Conservation (phyloP, 2,797 vertebrate genomes). For the Pteronotus mesoamericanus region DNA sequence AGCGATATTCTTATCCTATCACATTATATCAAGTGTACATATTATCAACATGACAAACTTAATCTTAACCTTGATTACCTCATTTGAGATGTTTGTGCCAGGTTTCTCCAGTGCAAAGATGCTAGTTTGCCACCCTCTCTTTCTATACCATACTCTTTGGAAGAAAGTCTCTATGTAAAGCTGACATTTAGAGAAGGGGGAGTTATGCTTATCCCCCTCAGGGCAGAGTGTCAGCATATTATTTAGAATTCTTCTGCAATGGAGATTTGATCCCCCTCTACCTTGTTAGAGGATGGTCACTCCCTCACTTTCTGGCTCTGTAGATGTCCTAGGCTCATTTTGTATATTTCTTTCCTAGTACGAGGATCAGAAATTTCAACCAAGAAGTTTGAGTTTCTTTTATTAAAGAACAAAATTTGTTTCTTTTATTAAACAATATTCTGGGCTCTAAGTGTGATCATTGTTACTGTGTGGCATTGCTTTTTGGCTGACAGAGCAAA, state of each 20-base stretch:
- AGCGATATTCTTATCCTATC: neutral
- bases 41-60: neutral
- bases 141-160: neutral
- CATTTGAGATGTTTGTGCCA: neutral
- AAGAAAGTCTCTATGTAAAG: neutral
- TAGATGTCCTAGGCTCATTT: neutral
- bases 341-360: neutral
- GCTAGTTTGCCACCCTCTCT: neutral
- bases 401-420: neutral
- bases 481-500: neutral
- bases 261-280: neutral
- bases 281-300: neutral
- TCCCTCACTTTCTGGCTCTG: neutral
- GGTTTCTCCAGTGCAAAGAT: neutral
- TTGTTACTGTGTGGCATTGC: neutral
- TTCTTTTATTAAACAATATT: neutral
- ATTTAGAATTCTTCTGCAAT: neutral
- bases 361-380: neutral
- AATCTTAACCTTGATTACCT: neutral
- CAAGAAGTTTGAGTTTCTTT: neutral
- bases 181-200: neutral
- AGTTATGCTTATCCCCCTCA: neutral
- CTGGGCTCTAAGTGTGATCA: neutral
- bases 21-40: neutral
- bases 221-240: neutral